Evolutionary conservation across 2,797 vertebrate species (phyloP).

Genomic region (Phalanger gymnotis): DNA sequence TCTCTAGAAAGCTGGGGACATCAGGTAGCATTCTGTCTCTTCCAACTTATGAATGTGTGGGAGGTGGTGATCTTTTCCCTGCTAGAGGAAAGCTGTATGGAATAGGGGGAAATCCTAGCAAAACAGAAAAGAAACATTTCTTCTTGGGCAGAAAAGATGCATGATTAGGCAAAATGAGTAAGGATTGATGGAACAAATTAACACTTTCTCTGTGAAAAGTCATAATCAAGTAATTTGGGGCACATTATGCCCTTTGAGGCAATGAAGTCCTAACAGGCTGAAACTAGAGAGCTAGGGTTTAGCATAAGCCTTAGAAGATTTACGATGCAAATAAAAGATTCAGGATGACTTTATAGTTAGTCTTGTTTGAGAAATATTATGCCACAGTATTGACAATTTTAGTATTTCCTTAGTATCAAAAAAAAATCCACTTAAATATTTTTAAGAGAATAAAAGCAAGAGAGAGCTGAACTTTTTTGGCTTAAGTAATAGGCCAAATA

Average conservation of each 20-base stretch:
- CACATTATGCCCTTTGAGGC: background rate
- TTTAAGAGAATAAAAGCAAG: background rate
- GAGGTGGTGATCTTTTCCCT: background rate
- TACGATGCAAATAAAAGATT: background rate
- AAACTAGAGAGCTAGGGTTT: background rate
- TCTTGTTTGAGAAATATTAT: background rate
- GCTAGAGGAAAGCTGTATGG: accelerated
- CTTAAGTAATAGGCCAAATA: background rate
- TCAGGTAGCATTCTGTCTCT: accelerated
- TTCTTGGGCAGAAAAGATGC: accelerated
- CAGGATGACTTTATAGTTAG: background rate
- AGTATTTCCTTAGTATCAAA: background rate
- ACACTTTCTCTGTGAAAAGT: too few relatives aligned
- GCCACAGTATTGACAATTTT: background rate
- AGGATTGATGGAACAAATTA: background rate
- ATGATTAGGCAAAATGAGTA: background rate
- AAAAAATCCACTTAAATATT: background rate
- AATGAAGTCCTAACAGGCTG: background rate
- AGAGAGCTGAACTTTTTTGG: background rate
- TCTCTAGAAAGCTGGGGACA: background rate
- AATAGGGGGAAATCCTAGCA: background rate
- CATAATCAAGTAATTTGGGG: accelerated
- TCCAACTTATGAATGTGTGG: accelerated
- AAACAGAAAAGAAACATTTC: background rate
- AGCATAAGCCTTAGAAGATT: background rate